Conservation (phyloP, 2,797 vertebrate species). For the Serranus cabrilla region DNA sequence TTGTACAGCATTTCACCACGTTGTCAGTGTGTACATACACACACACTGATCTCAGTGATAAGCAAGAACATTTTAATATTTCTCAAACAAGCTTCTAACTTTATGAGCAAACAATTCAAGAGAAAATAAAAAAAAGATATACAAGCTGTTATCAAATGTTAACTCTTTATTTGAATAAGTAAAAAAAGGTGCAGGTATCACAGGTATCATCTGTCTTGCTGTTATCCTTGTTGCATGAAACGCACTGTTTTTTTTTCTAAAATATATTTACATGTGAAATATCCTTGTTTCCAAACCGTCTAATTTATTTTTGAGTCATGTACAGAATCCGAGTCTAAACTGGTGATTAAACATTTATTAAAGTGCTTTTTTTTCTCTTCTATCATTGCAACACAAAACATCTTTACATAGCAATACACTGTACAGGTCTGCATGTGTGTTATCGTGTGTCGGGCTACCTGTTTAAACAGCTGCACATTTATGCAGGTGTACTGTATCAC, state of each 20-base stretch:
- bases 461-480: conserved; percentile 75
- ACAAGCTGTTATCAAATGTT: conserved; percentile 87
- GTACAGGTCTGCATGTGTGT: conserved; percentile 86
- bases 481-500: conserved; percentile 74
- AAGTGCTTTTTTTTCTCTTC: conserved; percentile 88
- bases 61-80: background rate
- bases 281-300: conserved; percentile 75
- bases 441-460: conserved; percentile 73
- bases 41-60: too few species aligned
- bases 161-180: conserved; percentile 92
- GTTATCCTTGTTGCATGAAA: conserved; percentile 82
- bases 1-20: background rate
- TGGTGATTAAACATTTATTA: conserved; percentile 91
- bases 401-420: conserved; percentile 88
- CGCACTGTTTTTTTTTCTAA: conserved; percentile 73
- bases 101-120: background rate
- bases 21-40: too few species aligned
- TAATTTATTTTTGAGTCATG: conserved; percentile 83
- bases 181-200: conserved; percentile 90
- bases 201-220: conserved; percentile 83
- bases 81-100: background rate
- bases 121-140: conserved; percentile 55
- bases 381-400: conserved; percentile 88
- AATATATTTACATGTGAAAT: conserved; percentile 88
- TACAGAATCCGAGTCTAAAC: conserved; percentile 88